Evolutionary conservation across 2,888 invertebrate genomes (phyloP), one percentile per base, ranked within the genome.

Genomic region (Ferdinandea cuprea): DNA sequence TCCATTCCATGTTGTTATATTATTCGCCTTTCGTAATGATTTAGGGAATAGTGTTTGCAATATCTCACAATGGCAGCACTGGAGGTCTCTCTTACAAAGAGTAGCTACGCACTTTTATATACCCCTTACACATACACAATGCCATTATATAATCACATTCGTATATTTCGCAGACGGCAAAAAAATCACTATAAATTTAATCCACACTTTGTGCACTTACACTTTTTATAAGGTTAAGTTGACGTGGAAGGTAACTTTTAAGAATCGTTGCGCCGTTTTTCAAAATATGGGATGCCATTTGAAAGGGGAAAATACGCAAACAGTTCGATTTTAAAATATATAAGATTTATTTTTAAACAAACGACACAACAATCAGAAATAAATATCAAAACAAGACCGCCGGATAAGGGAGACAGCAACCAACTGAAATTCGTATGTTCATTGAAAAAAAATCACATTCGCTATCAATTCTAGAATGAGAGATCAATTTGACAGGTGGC

Each of bases 271-370:
- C 86, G 76, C 85, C 72, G 74, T 86, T 88, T 85, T 87, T 87
- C 19, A 89, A 86, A 68, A 89, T 85, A 85, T 87, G 86, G 66
- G 87, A 85, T 68, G 88, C 87, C 89, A 89, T 90, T 79, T 84
- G 83, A 37, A 9, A 19, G 0, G 19, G 21, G 30, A 15, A 2
- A 25, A 28, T 7, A 11, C 32, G 11, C 17, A n/a, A 35, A 9
- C 40, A 40, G 11, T 25, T 21, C 2, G 19, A 15, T 17, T 35
- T n/a, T 8, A 21, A 46, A n/a, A n/a, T n/a, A 15, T 21, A 11
- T 5, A 25, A 13, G 9, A 40, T 52, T 44, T 6, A 17, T n/a
- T n/a, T 35, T 42, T 52, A 9, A 42, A 21, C 8, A 56, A 8
- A 42, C 42, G n/a, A 9, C 1, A 11, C 21, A 30, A 37, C 30